A percentile compares a stretch with the other conserved stretches of the same genome.
These are phyloP conservation scores for Lophochroa leadbeateri DNA, from an alignment of 2,113 vertebrate genomes.

Conservation along the genomic window DNA sequence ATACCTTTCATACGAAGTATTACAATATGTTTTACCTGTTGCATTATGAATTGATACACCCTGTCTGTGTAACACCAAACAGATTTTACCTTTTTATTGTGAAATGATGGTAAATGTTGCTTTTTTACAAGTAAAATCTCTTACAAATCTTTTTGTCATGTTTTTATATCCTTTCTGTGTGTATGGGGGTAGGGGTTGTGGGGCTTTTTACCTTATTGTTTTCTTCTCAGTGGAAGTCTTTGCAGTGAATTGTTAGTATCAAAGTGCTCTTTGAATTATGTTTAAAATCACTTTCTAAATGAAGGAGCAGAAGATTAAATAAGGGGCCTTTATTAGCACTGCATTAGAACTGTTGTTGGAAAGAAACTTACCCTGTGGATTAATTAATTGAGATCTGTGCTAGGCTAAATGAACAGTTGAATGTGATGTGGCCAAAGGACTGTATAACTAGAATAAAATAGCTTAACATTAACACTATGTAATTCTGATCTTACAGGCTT, in stretches of 20 bases:
- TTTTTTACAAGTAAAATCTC: constrained; percentile 43
- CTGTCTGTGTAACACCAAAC: background rate
- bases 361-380: background rate
- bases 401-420: background rate
- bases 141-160: background rate
- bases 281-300: background rate
- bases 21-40: background rate
- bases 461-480: background rate
- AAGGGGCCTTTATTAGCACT: background rate
- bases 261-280: background rate
- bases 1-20: background rate
- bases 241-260: background rate
- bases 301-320: background rate
- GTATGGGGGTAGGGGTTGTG: rapidly evolving
- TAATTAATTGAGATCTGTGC: background rate
- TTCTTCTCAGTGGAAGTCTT: background rate
- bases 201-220: background rate
- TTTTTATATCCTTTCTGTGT: background rate
- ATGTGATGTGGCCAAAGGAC: background rate
- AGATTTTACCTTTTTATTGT: background rate
- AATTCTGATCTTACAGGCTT: background rate
- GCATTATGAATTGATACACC: background rate
- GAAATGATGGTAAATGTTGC: background rate
- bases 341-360: background rate
- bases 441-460: background rate